Percentiles rank a stretch among this genome's conserved stretches.
Evolutionary conservation across 2,113 vertebrate genomes (phyloP).

Genomic region (Clinocottus analis): DNA sequence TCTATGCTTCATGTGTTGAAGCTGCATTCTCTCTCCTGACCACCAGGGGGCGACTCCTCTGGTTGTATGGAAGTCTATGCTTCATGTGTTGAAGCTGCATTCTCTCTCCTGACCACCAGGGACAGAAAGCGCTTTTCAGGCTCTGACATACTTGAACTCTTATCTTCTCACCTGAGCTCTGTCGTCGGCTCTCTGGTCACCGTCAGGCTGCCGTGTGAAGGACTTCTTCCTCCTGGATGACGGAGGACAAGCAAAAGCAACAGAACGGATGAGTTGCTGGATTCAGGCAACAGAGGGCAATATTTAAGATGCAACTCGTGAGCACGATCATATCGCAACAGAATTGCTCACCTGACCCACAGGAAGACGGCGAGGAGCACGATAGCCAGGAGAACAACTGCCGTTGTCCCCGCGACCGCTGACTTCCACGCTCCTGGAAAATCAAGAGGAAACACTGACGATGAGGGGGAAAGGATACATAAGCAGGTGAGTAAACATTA

Average conservation of each 20-base stretch:
- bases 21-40: no score
- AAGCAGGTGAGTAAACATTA: neutral
- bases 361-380: neutral
- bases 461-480: neutral
- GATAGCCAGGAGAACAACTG: conserved; percentile 1
- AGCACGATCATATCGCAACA: neutral
- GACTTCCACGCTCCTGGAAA: conserved; percentile 16
- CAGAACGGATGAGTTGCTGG: neutral
- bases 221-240: neutral
- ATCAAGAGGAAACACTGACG: neutral
- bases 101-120: no score
- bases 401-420: neutral
- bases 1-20: no score
- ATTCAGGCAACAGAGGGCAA: neutral
- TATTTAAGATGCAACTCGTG: neutral
- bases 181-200: neutral
- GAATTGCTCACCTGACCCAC: conserved; percentile 6
- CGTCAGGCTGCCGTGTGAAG: accelerated
- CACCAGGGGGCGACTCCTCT: no score
- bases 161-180: conserved; percentile 26
- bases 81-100: no score
- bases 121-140: no score
- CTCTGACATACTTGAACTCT: neutral
- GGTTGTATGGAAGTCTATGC: no score
- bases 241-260: neutral